These are phyloP conservation scores for Cercocebus atys DNA, from an alignment of 2,113 vertebrate genomes.

Conservation along the genomic window DNA sequence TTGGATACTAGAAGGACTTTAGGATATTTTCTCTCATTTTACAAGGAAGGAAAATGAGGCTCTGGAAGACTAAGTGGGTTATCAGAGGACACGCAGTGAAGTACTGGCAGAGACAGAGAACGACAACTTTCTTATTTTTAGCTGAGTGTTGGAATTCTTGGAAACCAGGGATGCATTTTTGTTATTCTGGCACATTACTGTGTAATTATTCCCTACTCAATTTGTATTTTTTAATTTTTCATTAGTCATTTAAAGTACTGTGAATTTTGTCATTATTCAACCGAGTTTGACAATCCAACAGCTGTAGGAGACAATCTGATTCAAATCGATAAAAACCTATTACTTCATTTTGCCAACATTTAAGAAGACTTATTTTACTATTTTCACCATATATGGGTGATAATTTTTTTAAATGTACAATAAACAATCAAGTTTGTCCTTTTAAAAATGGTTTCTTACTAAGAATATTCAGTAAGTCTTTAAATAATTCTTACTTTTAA, in stretches of 20 bases:
- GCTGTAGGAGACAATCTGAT: neutral
- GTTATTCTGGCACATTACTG: neutral
- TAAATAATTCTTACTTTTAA: neutral
- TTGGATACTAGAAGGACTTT: neutral
- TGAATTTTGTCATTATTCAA: neutral
- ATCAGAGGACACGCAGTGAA: neutral
- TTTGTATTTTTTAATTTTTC: neutral
- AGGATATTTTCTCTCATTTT: neutral
- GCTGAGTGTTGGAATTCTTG: neutral
- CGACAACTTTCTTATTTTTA: neutral
- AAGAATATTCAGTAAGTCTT: neutral
- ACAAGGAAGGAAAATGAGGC: neutral
- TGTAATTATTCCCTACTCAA: neutral
- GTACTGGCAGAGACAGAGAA: neutral
- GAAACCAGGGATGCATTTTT: neutral
- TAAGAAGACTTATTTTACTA: neutral
- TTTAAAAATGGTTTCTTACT: neutral
- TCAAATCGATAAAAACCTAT: neutral
- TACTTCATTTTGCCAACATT: neutral
- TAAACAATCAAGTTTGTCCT: neutral
- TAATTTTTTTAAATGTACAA: neutral
- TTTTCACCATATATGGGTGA: neutral
- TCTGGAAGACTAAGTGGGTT: neutral
- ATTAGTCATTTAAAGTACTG: neutral
- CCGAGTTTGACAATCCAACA: neutral